A percentile compares a stretch with the other conserved stretches of the same genome.
These are phyloP conservation scores for Mythimna impura DNA, from an alignment of 2,888 invertebrate species.

Conservation along the genomic window DNA sequence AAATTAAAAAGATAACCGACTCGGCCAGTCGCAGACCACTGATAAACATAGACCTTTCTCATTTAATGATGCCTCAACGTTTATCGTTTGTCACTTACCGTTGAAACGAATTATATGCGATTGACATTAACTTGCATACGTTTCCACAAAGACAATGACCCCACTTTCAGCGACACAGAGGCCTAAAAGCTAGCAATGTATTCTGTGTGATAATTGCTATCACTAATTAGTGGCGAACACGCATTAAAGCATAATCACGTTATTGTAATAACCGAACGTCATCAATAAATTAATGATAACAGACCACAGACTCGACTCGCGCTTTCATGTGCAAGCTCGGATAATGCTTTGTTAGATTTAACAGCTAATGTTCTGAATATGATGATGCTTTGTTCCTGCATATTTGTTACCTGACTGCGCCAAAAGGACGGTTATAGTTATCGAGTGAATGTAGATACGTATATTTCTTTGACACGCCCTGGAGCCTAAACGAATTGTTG, in stretches of 20 bases:
- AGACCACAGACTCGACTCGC: constrained; percentile 6
- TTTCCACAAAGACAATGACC: constrained; percentile 24
- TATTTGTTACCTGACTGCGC: neutral
- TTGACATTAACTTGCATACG: constrained; percentile 2
- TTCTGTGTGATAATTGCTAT: constrained; percentile 24
- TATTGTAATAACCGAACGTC: constrained; percentile 16
- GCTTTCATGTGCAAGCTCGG: constrained; percentile 10
- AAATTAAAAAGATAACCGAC: too few species aligned
- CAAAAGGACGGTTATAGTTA: too few species aligned
- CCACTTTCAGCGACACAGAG: constrained; percentile 4
- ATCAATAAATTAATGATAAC: constrained; percentile 28
- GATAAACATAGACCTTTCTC: neutral
- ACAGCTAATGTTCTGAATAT: constrained; percentile 12
- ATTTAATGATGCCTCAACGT: constrained; percentile 1
- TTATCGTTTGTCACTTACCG: constrained; percentile 26
- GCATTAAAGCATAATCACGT: constrained; percentile 33
- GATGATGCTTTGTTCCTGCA: constrained; percentile 4
- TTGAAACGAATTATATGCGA: constrained; percentile 26
- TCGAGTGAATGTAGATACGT: too few species aligned
- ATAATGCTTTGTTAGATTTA: constrained; percentile 32
- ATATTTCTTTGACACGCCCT: too few species aligned
- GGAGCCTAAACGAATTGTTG: too few species aligned
- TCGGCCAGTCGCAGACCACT: neutral
- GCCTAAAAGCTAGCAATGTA: constrained; percentile 11
- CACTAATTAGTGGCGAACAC: constrained; percentile 41